Percentiles rank a stretch among this genome's conserved stretches.
phyloP scores from a whole-genome alignment of 2,797 vertebrate genomes.

The Podarcis siculus region DNA sequence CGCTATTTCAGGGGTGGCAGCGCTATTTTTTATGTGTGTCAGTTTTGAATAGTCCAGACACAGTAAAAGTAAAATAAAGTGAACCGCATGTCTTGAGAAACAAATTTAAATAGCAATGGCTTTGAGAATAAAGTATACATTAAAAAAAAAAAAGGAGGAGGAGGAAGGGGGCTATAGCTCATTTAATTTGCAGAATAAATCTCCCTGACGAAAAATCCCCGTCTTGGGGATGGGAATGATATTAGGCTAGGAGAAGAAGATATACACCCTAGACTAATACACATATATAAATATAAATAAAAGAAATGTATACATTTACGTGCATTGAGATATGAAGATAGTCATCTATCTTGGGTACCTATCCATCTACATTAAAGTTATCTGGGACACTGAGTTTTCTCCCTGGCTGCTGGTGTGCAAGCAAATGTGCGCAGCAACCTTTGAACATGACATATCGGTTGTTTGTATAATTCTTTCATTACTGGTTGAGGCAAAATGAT shows the following conservation, averaged over 20 bases:
- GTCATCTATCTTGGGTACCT: conserved; percentile 10
- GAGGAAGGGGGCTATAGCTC: conserved; percentile 59
- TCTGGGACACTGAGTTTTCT: not conserved
- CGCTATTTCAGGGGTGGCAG: conserved; percentile 66
- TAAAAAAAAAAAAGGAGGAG: conserved; percentile 42
- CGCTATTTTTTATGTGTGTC: conserved; percentile 73
- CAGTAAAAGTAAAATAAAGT: conserved; percentile 77
- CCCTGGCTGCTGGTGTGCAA: not conserved
- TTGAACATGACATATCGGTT: not conserved
- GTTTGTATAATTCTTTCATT: not conserved
- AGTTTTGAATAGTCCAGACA: conserved; percentile 72
- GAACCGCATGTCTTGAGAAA: conserved; percentile 67
- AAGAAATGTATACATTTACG: not conserved
- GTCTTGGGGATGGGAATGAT: conserved; percentile 46
- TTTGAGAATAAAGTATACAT: conserved; percentile 74
- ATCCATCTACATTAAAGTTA: conserved; percentile 29
- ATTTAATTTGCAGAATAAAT: conserved; percentile 74
- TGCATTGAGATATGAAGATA: conserved; percentile 29
- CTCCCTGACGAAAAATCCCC: conserved; percentile 58
- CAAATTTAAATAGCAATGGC: conserved; percentile 73
- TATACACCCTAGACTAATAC: conserved; percentile 34
- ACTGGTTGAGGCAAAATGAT: not conserved
- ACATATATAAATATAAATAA: conserved; percentile 37
- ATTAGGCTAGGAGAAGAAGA: conserved; percentile 51
- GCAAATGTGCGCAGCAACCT: not conserved